A percentile compares a stretch with the other conserved stretches of the same genome.
These are phyloP conservation scores for Chaetogeoica ovagalla DNA, from an alignment of 2,888 invertebrate species.

Conservation along the genomic window DNA sequence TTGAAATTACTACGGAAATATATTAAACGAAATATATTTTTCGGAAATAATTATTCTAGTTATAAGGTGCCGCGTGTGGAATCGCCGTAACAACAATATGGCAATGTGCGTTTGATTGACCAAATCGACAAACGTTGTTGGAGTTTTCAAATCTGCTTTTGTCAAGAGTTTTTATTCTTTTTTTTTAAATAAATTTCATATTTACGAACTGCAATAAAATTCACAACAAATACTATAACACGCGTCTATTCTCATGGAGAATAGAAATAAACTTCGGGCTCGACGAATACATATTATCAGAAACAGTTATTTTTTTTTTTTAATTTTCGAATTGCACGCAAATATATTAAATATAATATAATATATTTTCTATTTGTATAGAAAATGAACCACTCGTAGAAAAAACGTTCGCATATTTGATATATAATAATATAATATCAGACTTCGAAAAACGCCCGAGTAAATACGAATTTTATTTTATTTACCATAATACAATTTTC, in stretches of 20 bases:
- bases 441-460: neutral
- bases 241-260: neutral
- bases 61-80: no score
- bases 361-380: no score
- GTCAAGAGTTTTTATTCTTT: neutral
- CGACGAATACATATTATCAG: no score
- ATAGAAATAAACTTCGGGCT: neutral
- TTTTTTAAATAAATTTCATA: neutral
- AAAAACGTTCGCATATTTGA: no score
- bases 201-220: neutral
- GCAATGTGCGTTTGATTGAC: neutral
- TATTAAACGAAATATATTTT: neutral
- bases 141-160: neutral
- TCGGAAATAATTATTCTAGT: no score
- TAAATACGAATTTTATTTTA: neutral
- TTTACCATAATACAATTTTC: neutral
- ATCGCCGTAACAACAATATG: no score
- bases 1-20: no score
- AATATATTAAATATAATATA: no score
- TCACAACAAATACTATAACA: neutral
- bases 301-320: no score
- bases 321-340: no score
- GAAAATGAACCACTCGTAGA: no score
- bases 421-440: neutral
- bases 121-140: neutral